Evolutionary conservation across 1,140 invertebrate genomes (phyloP).

Genomic region (Drosophila novamexicana): DNA sequence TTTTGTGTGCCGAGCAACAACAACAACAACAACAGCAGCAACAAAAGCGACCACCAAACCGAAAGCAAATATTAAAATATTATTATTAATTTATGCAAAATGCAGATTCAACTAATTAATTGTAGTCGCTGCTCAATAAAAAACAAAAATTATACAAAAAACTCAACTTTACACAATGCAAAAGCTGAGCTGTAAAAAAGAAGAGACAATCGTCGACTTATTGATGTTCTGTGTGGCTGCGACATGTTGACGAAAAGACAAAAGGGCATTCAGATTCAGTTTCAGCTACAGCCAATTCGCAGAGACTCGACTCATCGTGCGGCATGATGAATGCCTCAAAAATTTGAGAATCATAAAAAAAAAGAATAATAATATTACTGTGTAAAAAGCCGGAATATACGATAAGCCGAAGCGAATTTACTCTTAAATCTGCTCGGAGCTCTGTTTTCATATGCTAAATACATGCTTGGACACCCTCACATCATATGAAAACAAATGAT

Average conservation of each 20-base stretch:
- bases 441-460: not conserved
- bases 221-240: constrained; percentile 73
- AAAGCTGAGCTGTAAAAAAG: constrained; percentile 51
- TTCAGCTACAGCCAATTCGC: not conserved
- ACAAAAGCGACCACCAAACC: constrained; percentile 5
- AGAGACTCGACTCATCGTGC: constrained; percentile 18
- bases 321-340: constrained; percentile 78
- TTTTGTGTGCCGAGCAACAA: constrained; percentile 46
- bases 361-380: not conserved
- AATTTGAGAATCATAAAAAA: constrained; percentile 43
- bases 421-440: constrained; percentile 1
- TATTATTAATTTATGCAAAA: constrained; percentile 82
- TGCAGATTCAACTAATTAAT: constrained; percentile 81
- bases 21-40: constrained; percentile 14
- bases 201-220: constrained; percentile 54
- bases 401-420: constrained; percentile 17
- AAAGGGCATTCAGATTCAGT: constrained; percentile 45
- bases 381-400: constrained; percentile 16
- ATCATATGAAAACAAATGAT: not conserved
- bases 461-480: not conserved
- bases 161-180: constrained; percentile 70
- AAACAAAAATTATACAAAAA: constrained; percentile 58
- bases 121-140: constrained; percentile 79
- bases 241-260: constrained; percentile 78
- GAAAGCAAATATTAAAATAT: constrained; percentile 58